Conservation (phyloP, 2,797 vertebrate genomes). For the Danionella dracula region DNA sequence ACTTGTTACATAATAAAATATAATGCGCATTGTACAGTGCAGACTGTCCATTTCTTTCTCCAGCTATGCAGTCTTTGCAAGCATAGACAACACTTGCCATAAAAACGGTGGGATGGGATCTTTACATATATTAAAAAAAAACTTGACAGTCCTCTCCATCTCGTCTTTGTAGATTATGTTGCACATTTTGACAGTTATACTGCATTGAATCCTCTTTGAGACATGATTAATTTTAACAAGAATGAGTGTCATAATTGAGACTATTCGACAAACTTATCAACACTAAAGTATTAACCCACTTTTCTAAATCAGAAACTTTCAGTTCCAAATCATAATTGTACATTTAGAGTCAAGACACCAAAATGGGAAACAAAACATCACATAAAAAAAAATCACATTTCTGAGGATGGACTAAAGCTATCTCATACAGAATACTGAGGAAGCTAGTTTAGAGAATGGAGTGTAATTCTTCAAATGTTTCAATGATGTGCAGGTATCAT, state of each 20-base stretch:
- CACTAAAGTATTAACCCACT: conserved; percentile 27
- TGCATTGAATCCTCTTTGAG: conserved; percentile 29
- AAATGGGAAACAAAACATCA: conserved; percentile 48
- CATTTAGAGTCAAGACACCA: conserved; percentile 34
- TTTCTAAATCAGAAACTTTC: conserved; percentile 43
- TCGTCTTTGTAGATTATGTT: conserved; percentile 36
- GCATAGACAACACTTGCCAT: conserved; percentile 54
- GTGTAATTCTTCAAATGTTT: conserved; percentile 58
- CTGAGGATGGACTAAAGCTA: conserved; percentile 61
- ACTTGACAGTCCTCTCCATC: conserved; percentile 29
- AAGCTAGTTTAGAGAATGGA: conserved; percentile 53
- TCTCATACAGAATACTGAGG: conserved; percentile 58
- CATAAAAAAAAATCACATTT: conserved; percentile 57
- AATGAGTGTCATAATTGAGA: conserved; percentile 42
- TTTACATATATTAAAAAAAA: conserved; percentile 45
- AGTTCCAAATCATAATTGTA: conserved; percentile 48
- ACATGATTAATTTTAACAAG: conserved; percentile 34
- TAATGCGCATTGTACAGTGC: conserved; percentile 78
- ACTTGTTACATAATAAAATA: conserved; percentile 76
- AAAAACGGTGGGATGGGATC: conserved; percentile 46
- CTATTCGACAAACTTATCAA: too few relatives aligned
- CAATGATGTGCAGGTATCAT: conserved; percentile 56
- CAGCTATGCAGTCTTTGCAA: conserved; percentile 52
- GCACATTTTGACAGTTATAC: conserved; percentile 32
- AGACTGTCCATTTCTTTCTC: conserved; percentile 59